Conservation (phyloP, 2,888 invertebrate genomes). For the Platycheirus albimanus region DNA sequence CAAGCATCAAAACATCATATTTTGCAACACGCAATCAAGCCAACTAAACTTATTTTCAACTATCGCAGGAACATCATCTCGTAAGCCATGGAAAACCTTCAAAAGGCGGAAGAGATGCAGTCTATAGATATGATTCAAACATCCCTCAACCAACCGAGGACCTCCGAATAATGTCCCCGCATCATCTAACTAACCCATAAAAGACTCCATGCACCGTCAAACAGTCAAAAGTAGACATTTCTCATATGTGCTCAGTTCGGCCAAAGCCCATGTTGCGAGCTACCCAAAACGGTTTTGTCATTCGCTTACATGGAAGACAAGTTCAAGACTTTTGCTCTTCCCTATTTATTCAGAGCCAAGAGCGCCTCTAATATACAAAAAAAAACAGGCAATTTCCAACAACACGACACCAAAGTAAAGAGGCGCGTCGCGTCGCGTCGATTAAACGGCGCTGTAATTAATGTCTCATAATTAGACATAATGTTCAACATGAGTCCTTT, state of each 20-base stretch:
- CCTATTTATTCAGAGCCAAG: not conserved
- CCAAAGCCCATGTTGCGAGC: conserved; percentile 55
- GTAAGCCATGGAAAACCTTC: conserved; percentile 20
- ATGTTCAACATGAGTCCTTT: conserved; percentile 74
- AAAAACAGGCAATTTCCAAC: conserved; percentile 42
- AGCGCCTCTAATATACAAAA: conserved; percentile 9
- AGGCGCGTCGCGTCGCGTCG: conserved; percentile 53
- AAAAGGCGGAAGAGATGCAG: conserved; percentile 69
- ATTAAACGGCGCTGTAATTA: conserved; percentile 72
- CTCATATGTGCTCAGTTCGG: conserved; percentile 41
- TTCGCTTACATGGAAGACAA: conserved; percentile 64
- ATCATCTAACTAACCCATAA: conserved; percentile 40
- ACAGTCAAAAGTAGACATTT: conserved; percentile 69
- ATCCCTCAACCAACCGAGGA: conserved; percentile 50
- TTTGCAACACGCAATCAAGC: conserved; percentile 27
- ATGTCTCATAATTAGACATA: conserved; percentile 75
- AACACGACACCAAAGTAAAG: conserved; percentile 34
- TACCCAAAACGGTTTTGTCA: conserved; percentile 73
- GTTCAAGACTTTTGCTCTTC: conserved; percentile 68
- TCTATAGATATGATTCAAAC: conserved; percentile 46
- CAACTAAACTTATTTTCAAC: conserved; percentile 4
- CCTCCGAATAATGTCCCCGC: conserved; percentile 35
- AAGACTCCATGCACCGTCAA: conserved; percentile 26
- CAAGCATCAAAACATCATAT: conserved; percentile 4
- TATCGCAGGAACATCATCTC: conserved; percentile 29